Evolutionary conservation across 2,888 invertebrate genomes (phyloP).

Genomic region (Coleophora flavipennella): DNA sequence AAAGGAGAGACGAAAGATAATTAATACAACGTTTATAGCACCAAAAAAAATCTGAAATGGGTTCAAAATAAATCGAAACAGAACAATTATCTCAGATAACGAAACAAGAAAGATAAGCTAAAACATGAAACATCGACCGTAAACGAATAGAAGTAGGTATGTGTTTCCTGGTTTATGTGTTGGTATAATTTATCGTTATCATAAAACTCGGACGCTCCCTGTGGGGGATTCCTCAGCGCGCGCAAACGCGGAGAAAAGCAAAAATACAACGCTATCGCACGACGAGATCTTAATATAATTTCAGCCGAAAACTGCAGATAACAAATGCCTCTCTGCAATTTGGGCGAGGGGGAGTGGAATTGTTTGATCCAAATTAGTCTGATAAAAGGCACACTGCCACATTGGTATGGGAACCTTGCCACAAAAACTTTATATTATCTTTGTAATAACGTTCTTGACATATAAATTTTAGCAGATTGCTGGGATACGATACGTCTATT

Average conservation of each 20-base stretch:
- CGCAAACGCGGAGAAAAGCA: constrained; percentile 37
- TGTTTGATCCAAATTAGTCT: constrained; percentile 65
- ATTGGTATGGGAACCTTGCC: constrained; percentile 34
- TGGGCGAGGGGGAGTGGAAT: constrained; percentile 53
- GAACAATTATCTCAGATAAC: too few relatives aligned
- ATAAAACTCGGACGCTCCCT: constrained; percentile 44
- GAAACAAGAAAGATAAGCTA: too few relatives aligned
- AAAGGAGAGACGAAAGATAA: constrained; percentile 25
- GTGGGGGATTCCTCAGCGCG: constrained; percentile 29
- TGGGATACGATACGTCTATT: too few relatives aligned
- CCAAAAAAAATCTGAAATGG: too few relatives aligned
- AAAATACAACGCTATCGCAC: constrained; percentile 59
- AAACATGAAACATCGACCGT: too few relatives aligned
- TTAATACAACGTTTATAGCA: constrained; percentile 3
- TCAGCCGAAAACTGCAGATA: constrained; percentile 62
- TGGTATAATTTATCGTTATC: constrained; percentile 53
- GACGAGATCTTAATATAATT: constrained; percentile 66
- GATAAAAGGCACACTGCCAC: constrained; percentile 54
- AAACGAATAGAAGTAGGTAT: too few relatives aligned
- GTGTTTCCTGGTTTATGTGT: constrained; percentile 37
- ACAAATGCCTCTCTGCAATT: constrained; percentile 58
- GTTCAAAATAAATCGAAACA: too few relatives aligned
- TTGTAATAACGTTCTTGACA: constrained; percentile 19
- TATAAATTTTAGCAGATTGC: too few relatives aligned
- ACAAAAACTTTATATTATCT: constrained; percentile 51